Evolutionary conservation across 2,113 vertebrate species (phyloP).

Genomic region (Chiloscyllium plagiosum): DNA sequence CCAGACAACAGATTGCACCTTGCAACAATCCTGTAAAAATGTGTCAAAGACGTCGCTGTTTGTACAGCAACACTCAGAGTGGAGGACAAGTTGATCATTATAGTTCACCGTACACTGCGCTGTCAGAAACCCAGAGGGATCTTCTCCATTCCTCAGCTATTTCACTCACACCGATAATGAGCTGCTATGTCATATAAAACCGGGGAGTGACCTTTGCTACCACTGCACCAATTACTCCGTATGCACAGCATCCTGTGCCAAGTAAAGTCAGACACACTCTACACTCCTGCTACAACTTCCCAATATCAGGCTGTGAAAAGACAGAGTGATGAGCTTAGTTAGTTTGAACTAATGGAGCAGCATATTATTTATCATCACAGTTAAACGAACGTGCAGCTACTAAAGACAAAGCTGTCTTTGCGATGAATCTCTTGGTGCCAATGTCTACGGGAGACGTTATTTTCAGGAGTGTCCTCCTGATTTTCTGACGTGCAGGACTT

Average conservation of each 20-base stretch:
- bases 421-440: neutral
- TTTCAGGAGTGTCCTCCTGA: neutral
- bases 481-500: neutral
- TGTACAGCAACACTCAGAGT: neutral
- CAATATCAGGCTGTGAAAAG: neutral
- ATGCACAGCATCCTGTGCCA: neutral
- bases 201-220: neutral
- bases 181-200: neutral
- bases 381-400: neutral
- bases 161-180: neutral
- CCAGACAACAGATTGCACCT: neutral
- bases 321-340: neutral
- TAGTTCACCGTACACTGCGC: neutral
- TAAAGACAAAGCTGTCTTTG: neutral
- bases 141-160: neutral
- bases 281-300: neutral
- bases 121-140: neutral
- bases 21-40: neutral
- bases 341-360: neutral
- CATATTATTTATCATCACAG: neutral
- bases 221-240: neutral
- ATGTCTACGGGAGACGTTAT: neutral
- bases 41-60: neutral
- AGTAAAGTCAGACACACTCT: neutral
- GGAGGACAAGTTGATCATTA: neutral